Base-by-base conservation (phyloP, 2,113 vertebrate genomes). In the Paralichthys olivaceus region DNA sequence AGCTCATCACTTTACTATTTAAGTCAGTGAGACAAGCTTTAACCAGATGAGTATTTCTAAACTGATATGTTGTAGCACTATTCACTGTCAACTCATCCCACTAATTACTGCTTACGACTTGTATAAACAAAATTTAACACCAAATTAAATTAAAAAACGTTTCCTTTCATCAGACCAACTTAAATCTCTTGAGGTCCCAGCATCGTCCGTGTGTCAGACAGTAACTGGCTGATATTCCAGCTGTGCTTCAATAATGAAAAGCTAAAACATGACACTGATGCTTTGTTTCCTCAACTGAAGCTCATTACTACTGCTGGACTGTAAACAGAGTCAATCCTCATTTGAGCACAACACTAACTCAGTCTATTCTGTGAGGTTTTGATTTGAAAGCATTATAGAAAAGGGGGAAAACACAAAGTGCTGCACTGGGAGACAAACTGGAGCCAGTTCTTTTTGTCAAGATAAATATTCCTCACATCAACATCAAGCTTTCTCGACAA, bases 241-340 rank as follows among this genome's bases (percentile, higher is more conserved):
- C 62, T 47, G 43, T 19, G n/a, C 60, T 56, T 45, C 12, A 72
- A 59, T 32, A 57, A 6, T 29, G 56, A 32, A 37, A 60, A 40
- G 32, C 43, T 47, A 5, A 47, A 47, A 47, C 43, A 19, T 6
- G 14, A 14, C n/a, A 43, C 34, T 4, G 20, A 19, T 8, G 13
- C 54, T 70, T 32, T 59, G 25, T 22, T 25, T 23, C 20, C 22
- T 4, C 7, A 19, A 23, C 26, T 49, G 28, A 34, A 15, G 37
- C 29, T 37, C 29, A 47, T 19, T 7, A 15, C 20, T 22, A 2
- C 25, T 53, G 49, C 49, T 9, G 49, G 55, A 20, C 17, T 45
- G 34, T 26, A 13, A 25, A 23, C 53, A 22, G 20, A n/a, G 49
- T 22, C 5, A 45, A 7, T 15, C 23, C 25, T 43, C 32, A 20